These are phyloP conservation scores for Scyliorhinus canicula DNA, from an alignment of 2,797 vertebrate species.

Conservation along the genomic window DNA sequence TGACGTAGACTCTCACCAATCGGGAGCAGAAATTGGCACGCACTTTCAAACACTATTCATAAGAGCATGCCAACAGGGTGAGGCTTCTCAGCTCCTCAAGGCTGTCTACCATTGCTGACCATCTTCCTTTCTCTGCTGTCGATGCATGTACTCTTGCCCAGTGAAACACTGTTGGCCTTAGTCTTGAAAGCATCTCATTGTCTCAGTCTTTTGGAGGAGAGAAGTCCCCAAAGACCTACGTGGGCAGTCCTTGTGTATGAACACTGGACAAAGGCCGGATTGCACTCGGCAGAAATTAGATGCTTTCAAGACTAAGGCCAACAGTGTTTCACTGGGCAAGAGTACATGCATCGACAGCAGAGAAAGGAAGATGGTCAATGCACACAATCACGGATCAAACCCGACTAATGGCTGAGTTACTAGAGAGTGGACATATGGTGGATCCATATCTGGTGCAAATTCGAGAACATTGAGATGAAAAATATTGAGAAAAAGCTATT, in stretches of 20 bases:
- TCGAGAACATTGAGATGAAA: neutral
- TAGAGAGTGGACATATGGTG: neutral
- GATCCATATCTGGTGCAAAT: neutral
- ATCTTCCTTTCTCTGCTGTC: neutral
- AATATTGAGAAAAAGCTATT: neutral
- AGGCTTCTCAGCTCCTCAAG: neutral
- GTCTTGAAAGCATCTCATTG: neutral
- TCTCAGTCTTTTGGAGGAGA: neutral
- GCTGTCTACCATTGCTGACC: neutral
- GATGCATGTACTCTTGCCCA: neutral
- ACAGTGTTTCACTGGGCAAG: neutral
- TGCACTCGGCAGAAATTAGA: neutral
- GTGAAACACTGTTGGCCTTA: neutral
- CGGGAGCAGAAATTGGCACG: neutral
- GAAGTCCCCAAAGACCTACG: neutral
- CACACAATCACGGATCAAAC: neutral
- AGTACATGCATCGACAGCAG: neutral
- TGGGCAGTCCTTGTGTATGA: neutral
- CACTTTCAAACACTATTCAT: neutral
- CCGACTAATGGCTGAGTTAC: neutral
- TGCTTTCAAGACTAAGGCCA: neutral
- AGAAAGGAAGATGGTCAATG: neutral
- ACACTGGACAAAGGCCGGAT: neutral
- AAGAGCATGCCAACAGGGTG: neutral
- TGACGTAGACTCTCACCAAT: neutral